phyloP scores from a whole-genome alignment of 1,140 invertebrate species.

The Proctacanthus coquilletti region DNA sequence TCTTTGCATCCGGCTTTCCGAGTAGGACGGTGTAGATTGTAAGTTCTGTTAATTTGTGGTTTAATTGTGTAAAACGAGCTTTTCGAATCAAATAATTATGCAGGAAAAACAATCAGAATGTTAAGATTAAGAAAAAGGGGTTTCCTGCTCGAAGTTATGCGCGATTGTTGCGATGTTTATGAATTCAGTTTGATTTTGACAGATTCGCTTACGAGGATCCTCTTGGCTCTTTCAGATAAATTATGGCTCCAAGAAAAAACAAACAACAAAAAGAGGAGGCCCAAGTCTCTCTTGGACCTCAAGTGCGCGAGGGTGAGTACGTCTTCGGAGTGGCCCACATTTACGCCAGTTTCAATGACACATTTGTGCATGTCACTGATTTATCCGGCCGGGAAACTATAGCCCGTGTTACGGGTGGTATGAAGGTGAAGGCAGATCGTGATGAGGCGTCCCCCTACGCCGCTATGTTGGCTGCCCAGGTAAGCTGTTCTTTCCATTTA shows the following conservation, averaged over 20 bases:
- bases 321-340: slow-evolving; percentile 99
- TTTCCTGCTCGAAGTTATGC: too few species aligned
- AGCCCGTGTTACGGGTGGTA: slow-evolving; percentile 94
- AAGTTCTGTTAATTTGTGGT: too few species aligned
- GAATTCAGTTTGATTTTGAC: too few species aligned
- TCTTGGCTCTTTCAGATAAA: too few species aligned
- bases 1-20: too few species aligned
- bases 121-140: too few species aligned
- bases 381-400: slow-evolving; percentile 98
- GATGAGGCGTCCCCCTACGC: slow-evolving; percentile 99
- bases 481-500: slow-evolving; percentile 25
- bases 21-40: too few species aligned
- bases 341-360: slow-evolving; percentile 99
- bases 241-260: slow-evolving; percentile 97
- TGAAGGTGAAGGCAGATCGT: slow-evolving; percentile 99
- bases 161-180: too few species aligned
- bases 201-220: too few species aligned
- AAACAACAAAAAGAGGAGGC: slow-evolving; percentile 93
- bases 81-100: too few species aligned
- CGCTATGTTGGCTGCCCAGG: slow-evolving; percentile 99
- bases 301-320: slow-evolving; percentile 91
- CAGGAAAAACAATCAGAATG: too few species aligned
- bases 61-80: too few species aligned
- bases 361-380: slow-evolving; percentile 99
- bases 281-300: slow-evolving; percentile 90